Base-by-base conservation (phyloP, 2,113 vertebrate species). In the Taurulus bubalis region DNA sequence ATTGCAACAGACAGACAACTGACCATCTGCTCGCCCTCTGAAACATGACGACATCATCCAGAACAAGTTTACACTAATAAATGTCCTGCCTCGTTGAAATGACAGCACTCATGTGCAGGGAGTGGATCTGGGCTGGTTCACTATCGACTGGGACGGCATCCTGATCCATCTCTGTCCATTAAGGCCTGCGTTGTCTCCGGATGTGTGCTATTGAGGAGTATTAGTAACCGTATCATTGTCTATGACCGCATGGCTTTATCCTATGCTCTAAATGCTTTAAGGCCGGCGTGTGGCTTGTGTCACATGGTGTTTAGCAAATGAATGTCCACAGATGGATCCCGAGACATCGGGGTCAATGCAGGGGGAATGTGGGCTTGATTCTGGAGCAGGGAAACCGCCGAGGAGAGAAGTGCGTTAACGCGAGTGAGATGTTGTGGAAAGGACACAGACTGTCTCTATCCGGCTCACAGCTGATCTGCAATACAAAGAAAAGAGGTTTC, bases 161-260 rank as follows among this genome's bases (percentile, higher is more conserved):
- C 47, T 78, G 59, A 90, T 93, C 86, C 80, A 85, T 93, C 88
- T 90, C 47, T 80, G 85, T 91, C 90, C 80, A 90, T 92, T 92
- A 92, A 63, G 65, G 77, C 56, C 42, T n/a, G 42, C 75, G 71
- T 62, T 32, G 67, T 77, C 80, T 90, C 89, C 86, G 84, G 91
- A 90, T 83, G 79, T 71, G 81, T 82, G 79, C 85, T 60, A 68
- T 75, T 75, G 79, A 71, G 76, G 62, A 83, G 64, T 42, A 81
- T 85, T 78, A 80, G 67, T 73, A 83, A 90, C 80, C 87, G 83
- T 85, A 90, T 90, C 70, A 89, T 73, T 66, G 78, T 60, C 76
- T 80, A 85, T 89, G 88, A 84, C 84, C 56, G 18, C 89, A 80
- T 75, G 70, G 80, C 60, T 89, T 76, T 72, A 74, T 79, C 56